Evolutionary conservation across 2,888 invertebrate genomes (phyloP).

Genomic region (Protophormia terraenovae): DNA sequence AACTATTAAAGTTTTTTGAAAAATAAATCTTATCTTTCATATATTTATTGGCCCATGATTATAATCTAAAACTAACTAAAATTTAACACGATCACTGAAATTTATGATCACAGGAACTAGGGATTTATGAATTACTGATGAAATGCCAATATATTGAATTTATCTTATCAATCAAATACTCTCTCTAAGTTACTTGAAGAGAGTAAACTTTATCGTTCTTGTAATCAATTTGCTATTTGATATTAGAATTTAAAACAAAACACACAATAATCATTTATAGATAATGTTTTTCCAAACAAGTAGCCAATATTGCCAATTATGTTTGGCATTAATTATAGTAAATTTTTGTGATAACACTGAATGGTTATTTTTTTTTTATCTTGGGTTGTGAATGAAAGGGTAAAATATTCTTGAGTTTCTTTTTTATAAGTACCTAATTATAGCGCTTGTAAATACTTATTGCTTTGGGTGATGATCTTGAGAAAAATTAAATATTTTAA

Average conservation of each 20-base stretch:
- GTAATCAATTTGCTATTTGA: too few relatives aligned
- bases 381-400: neutral
- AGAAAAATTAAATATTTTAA: neutral
- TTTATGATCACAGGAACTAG: conserved; percentile 11
- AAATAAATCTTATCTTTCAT: neutral
- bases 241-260: neutral
- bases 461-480: neutral
- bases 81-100: too few relatives aligned
- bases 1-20: neutral
- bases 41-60: conserved; percentile 8
- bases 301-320: neutral
- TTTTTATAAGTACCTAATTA: neutral
- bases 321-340: neutral
- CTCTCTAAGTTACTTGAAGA: too few relatives aligned
- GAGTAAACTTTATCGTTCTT: too few relatives aligned
- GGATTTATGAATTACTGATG: neutral
- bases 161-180: conserved; percentile 46
- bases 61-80: too few relatives aligned
- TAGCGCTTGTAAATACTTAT: neutral
- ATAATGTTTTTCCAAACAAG: neutral
- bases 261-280: neutral
- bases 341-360: neutral
- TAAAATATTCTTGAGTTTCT: neutral
- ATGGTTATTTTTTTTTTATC: too few relatives aligned
- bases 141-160: conserved; percentile 1